Conservation (phyloP, 2,888 invertebrate species). For the Dasypogon diadema region DNA sequence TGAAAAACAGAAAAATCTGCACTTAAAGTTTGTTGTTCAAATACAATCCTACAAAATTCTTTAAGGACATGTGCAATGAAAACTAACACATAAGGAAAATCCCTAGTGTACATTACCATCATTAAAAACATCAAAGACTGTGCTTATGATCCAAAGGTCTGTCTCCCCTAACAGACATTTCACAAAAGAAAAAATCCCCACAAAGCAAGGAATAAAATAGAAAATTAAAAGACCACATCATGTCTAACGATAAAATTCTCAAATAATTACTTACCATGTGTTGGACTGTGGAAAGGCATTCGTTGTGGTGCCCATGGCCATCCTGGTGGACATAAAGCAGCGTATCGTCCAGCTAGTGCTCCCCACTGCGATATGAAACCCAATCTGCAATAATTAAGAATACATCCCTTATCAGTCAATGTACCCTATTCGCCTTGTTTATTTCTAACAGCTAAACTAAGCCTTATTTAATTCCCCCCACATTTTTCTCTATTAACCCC, state of each 20-base stretch:
- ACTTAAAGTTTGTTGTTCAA: too few species aligned
- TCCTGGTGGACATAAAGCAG: slow-evolving; percentile 75
- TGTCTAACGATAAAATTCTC: slow-evolving; percentile 2
- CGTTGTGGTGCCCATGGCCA: slow-evolving; percentile 75
- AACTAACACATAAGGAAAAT: background rate
- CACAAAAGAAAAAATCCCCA: too few species aligned
- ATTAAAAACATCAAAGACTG: slow-evolving; percentile 55
- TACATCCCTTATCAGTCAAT: slow-evolving; percentile 34
- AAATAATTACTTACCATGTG: slow-evolving; percentile 72
- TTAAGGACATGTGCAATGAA: too few species aligned
- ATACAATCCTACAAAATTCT: too few species aligned
- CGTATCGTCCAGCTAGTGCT: slow-evolving; percentile 80
- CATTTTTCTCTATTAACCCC: slow-evolving; percentile 11
- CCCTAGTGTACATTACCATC: slow-evolving; percentile 55
- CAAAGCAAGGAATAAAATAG: too few species aligned
- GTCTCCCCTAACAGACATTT: too few species aligned
- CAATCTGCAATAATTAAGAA: slow-evolving; percentile 73
- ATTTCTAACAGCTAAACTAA: slow-evolving; percentile 4
- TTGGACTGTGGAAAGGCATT: slow-evolving; percentile 73
- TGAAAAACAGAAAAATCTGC: too few species aligned
- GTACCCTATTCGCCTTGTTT: slow-evolving; percentile 12
- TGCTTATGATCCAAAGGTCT: background rate
- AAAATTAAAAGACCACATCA: slow-evolving; percentile 34
- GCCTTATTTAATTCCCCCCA: background rate
- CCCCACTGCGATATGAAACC: slow-evolving; percentile 87